These are phyloP conservation scores for Halcyon chelicuti DNA, from an alignment of 2,797 vertebrate genomes.

Conservation along the genomic window DNA sequence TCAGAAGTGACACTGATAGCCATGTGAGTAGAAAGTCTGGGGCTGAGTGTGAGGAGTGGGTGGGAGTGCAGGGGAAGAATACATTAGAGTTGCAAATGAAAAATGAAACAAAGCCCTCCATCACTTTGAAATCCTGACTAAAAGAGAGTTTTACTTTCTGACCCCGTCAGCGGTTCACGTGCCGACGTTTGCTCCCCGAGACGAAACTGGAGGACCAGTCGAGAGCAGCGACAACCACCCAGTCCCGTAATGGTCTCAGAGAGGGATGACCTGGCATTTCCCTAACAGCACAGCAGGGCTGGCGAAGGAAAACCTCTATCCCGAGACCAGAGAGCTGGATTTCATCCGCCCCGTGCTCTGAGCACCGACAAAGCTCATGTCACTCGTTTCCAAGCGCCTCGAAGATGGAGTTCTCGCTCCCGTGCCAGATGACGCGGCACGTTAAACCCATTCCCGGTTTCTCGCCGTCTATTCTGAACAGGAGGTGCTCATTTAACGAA, in stretches of 20 bases:
- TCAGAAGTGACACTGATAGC: slow-evolving; percentile 68
- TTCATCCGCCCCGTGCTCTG: not conserved
- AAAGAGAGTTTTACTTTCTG: not conserved
- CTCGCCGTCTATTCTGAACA: not conserved
- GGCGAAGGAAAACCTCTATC: not conserved
- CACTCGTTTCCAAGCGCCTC: not conserved
- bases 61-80: slow-evolving; percentile 43
- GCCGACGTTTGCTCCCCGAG: not conserved
- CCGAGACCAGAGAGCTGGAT: accelerated
- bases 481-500: not conserved
- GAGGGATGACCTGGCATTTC: not conserved
- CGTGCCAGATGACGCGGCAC: not conserved
- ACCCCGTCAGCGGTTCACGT: not conserved
- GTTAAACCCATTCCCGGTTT: not conserved
- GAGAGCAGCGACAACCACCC: not conserved
- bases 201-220: accelerated
- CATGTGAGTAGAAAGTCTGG: slow-evolving; percentile 51
- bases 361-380: accelerated
- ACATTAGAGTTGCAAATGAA: slow-evolving; percentile 60
- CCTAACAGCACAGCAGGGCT: not conserved
- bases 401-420: not conserved
- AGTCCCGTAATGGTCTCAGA: not conserved
- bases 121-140: not conserved
- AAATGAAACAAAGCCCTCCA: slow-evolving; percentile 16
- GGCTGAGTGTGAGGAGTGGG: slow-evolving; percentile 53